Evolutionary conservation across 2,113 vertebrate species (phyloP), one percentile per base, ranked within the genome.

Genomic region (Ptilorrhoa leucosticta): DNA sequence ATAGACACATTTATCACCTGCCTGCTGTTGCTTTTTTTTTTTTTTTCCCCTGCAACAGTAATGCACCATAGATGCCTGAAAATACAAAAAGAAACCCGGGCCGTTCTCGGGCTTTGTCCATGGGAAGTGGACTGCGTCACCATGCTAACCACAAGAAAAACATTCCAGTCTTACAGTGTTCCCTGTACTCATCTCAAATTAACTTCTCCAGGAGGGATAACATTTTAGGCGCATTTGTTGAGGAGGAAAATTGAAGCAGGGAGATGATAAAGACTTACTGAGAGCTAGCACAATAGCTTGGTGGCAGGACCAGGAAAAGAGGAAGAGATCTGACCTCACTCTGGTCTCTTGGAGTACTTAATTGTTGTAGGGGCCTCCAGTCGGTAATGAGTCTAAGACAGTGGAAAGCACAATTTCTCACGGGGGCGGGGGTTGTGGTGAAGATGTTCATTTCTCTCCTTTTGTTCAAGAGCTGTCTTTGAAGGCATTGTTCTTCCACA

Each of bases 401-500:
- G 96, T 90, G 93, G 95, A 81, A 97, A 95, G 86, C 95, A 93
- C 83, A 89, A 95, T 96, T 97, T 97, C 95, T 97, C 96, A 95
- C 95, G 95, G 93, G 83, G 94, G 91, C 2, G 90, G 95, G 94
- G 95, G 91, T 94, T 95, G 96, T 95, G 96, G 96, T 95, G 95
- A 94, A 96, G 96, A 97, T 97, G 96, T 94, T 97, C 94, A 95
- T 96, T 97, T 95, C 94, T 97, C 89, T 97, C 89, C 95, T 93
- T 97, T 96, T 97, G 96, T 97, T 95, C 0, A 1, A 81, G 89
- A 91, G 93, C 83, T 89, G 93, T 89, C 93, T 97, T 96, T 96
- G 95, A 97, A 94, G 93, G 89, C 95, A 96, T 97, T 97, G 96
- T 97, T 97, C 83, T 89, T 90, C 76, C 96, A 93, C 96, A 97